phyloP scores from a whole-genome alignment of 1,140 invertebrate genomes.

The Andricus grossulariae region DNA sequence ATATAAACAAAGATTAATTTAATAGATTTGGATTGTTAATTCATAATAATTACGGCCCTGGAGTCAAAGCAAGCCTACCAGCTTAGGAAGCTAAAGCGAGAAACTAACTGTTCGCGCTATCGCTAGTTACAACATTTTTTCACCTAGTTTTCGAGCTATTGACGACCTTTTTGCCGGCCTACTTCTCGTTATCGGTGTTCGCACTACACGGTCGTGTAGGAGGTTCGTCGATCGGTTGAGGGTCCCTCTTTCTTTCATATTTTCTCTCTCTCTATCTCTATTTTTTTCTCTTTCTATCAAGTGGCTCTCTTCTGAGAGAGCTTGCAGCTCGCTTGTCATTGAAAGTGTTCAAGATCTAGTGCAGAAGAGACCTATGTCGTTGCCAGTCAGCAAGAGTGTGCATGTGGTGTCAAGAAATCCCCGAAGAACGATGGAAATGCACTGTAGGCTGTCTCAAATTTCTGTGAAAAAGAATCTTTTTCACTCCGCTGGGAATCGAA shows the following conservation, averaged over 20 bases:
- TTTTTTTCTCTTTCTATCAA: conserved; percentile 8
- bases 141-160: conserved; percentile 72
- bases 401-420: conserved; percentile 9
- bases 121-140: conserved; percentile 68
- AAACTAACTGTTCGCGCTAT: conserved; percentile 60
- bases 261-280: conserved; percentile 36
- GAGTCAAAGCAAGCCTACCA: conserved; percentile 43
- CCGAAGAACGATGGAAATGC: neutral
- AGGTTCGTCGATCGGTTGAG: conserved; percentile 53
- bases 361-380: conserved; percentile 56
- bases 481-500: too few species aligned
- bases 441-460: neutral
- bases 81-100: conserved; percentile 53
- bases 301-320: conserved; percentile 21
- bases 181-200: conserved; percentile 69
- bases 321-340: conserved; percentile 65
- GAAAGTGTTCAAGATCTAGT: conserved; percentile 73
- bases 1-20: too few species aligned
- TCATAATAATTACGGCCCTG: conserved; percentile 1
- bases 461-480: too few species aligned
- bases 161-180: conserved; percentile 72
- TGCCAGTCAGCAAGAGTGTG: neutral
- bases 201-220: conserved; percentile 53
- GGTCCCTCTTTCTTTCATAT: conserved; percentile 51
- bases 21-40: too few species aligned